Conservation (phyloP, 2,888 invertebrate species). For the Calameuta filiformis region DNA sequence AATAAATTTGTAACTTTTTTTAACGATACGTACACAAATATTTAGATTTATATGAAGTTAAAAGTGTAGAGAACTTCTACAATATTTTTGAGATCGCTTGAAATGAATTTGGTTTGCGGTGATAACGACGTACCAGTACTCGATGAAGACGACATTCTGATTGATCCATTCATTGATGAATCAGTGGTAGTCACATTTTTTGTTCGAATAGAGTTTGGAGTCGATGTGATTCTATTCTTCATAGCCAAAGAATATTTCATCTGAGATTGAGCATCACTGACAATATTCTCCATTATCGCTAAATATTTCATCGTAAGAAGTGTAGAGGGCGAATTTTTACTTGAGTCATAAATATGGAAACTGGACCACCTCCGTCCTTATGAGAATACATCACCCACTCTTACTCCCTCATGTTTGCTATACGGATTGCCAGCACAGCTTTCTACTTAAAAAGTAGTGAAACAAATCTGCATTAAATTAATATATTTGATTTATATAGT, state of each 20-base stretch:
- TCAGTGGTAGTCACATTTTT: not conserved
- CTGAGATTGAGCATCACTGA: not conserved
- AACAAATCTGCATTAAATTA: not conserved
- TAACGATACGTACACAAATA: not conserved
- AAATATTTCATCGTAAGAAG: slow-evolving; percentile 31
- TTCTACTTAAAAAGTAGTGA: not conserved
- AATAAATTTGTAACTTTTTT: too few relatives aligned
- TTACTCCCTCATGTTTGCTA: not conserved
- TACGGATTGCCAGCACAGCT: not conserved
- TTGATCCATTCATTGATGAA: not conserved
- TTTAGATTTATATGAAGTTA: not conserved
- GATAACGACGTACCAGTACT: not conserved
- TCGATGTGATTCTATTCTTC: not conserved
- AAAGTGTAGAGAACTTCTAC: not conserved
- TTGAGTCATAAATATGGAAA: slow-evolving; percentile 38
- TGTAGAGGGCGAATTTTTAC: slow-evolving; percentile 36
- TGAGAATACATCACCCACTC: not conserved
- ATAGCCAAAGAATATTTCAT: not conserved
- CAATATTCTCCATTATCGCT: slow-evolving; percentile 23
- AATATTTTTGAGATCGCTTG: not conserved
- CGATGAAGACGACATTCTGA: not conserved
- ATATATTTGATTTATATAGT: not conserved
- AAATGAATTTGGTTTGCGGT: not conserved
- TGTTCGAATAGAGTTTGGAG: not conserved
- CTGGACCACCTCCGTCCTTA: not conserved